Conservation (phyloP, 2,888 invertebrate species). For the Synanthedon andrenaeformis region DNA sequence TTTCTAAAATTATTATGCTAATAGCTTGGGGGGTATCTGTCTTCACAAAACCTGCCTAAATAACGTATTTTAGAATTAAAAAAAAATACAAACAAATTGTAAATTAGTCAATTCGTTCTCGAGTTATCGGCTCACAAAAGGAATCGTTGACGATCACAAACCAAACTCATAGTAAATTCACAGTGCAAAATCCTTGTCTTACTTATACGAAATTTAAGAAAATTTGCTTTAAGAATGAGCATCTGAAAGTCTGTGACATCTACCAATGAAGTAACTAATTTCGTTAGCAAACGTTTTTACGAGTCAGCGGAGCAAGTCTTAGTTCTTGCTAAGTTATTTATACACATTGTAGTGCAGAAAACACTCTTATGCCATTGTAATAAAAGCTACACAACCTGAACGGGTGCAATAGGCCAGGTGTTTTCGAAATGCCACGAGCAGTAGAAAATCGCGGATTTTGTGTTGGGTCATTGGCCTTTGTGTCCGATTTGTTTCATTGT, state of each 20-base stretch:
- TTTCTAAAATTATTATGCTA: no score
- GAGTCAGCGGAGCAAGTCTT: slow-evolving; percentile 30
- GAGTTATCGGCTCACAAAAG: no score
- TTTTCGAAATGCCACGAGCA: slow-evolving; percentile 47
- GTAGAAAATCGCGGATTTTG: slow-evolving; percentile 60
- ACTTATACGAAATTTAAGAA: neutral
- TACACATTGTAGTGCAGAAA: slow-evolving; percentile 10
- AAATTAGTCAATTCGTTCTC: no score
- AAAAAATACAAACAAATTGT: no score
- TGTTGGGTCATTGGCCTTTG: slow-evolving; percentile 46
- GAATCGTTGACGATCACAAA: no score
- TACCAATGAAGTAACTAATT: slow-evolving; percentile 29
- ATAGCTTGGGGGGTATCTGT: no score
- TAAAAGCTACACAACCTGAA: slow-evolving; percentile 18
- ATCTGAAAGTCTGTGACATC: slow-evolving; percentile 20
- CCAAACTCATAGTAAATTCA: no score
- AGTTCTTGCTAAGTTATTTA: slow-evolving; percentile 2
- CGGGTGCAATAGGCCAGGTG: slow-evolving; percentile 26
- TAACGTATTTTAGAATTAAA: no score
- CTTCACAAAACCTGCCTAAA: no score
- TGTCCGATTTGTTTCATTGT: slow-evolving; percentile 34
- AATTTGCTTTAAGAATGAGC: slow-evolving; percentile 8
- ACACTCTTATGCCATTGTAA: slow-evolving; percentile 14
- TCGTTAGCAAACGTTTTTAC: slow-evolving; percentile 38
- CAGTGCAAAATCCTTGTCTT: no score